phyloP scores from a whole-genome alignment of 2,113 vertebrate genomes.

The Rhizomys pruinosus region DNA sequence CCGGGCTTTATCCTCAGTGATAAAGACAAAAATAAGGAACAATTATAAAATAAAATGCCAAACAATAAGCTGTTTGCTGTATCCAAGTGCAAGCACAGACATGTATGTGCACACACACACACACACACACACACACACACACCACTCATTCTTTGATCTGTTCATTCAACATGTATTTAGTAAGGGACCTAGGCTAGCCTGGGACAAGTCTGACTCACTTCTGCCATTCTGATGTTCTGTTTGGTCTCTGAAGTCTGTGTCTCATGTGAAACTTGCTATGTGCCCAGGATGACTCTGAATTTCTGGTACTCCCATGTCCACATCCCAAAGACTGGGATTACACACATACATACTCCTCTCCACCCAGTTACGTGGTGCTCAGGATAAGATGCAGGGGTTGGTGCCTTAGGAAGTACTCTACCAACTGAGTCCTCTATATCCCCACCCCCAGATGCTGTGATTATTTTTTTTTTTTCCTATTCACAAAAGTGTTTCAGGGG shows the following conservation, averaged over 20 bases:
- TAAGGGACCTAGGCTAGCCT: background rate
- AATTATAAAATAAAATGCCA: background rate
- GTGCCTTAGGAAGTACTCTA: background rate
- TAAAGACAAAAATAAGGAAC: background rate
- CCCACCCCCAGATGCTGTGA: background rate
- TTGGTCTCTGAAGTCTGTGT: background rate
- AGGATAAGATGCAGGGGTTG: background rate
- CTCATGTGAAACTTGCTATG: background rate
- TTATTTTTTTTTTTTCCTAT: background rate
- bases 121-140: background rate
- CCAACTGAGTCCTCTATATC: background rate
- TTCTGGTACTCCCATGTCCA: background rate
- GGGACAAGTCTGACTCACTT: background rate
- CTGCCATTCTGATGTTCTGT: background rate
- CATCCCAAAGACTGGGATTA: background rate
- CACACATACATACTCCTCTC: background rate
- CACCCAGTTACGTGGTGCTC: background rate
- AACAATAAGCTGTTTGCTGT: too few species aligned
- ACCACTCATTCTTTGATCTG: background rate
- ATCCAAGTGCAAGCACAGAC: background rate
- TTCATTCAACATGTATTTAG: background rate
- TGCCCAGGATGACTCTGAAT: background rate
- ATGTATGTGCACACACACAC: background rate
- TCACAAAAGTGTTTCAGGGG: background rate
- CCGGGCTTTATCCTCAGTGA: background rate